Base-by-base conservation (phyloP, 1,140 invertebrate genomes). In the Temnothorax longispinosus region DNA sequence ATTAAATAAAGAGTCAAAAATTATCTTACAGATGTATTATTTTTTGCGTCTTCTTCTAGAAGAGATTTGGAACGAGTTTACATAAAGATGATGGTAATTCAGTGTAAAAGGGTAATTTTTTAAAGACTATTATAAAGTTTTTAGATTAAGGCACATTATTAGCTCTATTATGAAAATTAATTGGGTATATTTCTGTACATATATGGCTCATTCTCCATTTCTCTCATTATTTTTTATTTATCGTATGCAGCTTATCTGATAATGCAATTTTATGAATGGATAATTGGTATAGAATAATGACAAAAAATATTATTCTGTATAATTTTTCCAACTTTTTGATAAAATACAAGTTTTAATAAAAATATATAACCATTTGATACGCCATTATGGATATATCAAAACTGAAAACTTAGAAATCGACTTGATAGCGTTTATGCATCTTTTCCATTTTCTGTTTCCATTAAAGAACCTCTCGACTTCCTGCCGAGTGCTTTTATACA, bases 401-500 rank as follows among this genome's bases (percentile, higher is more conserved):
- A n/a, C 5, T 18, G 5, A 71, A 50, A 32, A 32, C 8, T 18
- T 41, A 64, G 7, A 64, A 62, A 64, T 77, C 8, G 18, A 44
- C 10, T 27, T 41, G 35, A 64, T 32, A n/a, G n/a, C 21, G 54
- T 41, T 75, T 18, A 78, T n/a, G 52, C 27, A 35, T 67, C n/a
- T 52, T 50, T 15, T 10, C 52, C 27, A 47, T 21, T 67, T 21
- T 78, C 47, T 41, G 38, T 41, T 27, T 27, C 35, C 2, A 71
- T 71, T 54, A 80, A 69, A 80, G 77, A 80, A 80, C 47, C 35
- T 71, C 64, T 81, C 50, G 64, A 81, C 77, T 69, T 71, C 21
- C 64, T 41, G 38, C 35, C 41, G 64, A 75, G 54, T 75, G 54
- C 72, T 58, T 81, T 69, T 52, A 56, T 54, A 54, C 35, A 81